These are phyloP conservation scores for Agonopterix heracliana DNA, from an alignment of 2,888 invertebrate genomes.

Conservation along the genomic window DNA sequence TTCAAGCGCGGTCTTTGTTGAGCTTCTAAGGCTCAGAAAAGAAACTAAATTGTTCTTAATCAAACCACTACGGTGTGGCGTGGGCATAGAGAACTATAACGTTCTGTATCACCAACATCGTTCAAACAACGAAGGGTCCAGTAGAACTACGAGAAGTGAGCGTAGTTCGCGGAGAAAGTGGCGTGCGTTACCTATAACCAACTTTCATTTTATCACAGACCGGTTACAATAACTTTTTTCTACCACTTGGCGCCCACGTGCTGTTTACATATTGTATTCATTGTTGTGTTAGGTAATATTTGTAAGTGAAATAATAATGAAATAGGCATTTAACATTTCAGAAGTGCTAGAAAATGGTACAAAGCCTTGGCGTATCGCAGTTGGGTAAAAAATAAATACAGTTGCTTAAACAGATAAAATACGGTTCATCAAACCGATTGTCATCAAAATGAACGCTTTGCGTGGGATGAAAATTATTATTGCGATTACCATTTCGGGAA, in stretches of 20 bases:
- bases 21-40: no score
- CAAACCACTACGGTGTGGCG: no score
- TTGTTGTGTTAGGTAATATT: constrained; percentile 8
- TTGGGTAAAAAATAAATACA: not conserved
- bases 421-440: constrained; percentile 35
- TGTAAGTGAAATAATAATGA: not conserved
- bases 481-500: constrained; percentile 29
- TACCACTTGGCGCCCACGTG: constrained; percentile 16
- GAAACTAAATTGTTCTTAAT: no score
- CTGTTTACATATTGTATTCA: constrained; percentile 1
- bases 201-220: constrained; percentile 58
- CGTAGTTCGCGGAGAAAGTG: constrained; percentile 54
- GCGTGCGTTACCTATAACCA: constrained; percentile 41
- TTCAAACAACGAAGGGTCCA: no score
- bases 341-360: no score
- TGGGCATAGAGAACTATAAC: no score
- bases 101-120: no score
- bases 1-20: no score
- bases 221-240: constrained; percentile 46
- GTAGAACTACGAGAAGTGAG: constrained; percentile 3
- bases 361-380: not conserved
- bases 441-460: constrained; percentile 31
- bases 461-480: constrained; percentile 34
- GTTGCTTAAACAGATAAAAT: not conserved
- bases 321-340: no score